Conservation (phyloP, 2,797 vertebrate species). For the Dipus sagitta region DNA sequence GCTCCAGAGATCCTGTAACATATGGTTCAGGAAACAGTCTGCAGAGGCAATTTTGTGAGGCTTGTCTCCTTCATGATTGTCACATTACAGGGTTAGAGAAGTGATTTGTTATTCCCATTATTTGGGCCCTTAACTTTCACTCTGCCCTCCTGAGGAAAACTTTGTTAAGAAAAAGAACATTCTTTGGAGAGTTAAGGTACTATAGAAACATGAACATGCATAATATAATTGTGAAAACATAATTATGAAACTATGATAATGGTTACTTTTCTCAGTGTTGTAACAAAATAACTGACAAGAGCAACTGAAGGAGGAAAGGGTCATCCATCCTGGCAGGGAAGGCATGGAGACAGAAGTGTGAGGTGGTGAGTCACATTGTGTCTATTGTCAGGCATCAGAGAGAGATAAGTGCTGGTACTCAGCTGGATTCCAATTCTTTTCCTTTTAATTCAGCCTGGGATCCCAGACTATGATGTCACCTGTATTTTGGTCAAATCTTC, state of each 20-base stretch:
- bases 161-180: constrained; percentile 15
- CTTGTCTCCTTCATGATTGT: constrained; percentile 54
- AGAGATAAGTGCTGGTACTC: too few species aligned
- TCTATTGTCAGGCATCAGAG: neutral
- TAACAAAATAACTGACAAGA: neutral
- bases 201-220: neutral
- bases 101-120: neutral
- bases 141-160: constrained; percentile 38
- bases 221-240: neutral
- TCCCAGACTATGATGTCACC: neutral
- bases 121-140: constrained; percentile 42
- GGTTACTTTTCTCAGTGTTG: neutral
- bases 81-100: constrained; percentile 2
- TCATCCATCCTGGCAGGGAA: neutral
- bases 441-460: neutral
- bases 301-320: too few species aligned
- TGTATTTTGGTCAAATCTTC: neutral
- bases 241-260: neutral
- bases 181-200: constrained; percentile 36
- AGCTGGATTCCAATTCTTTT: neutral
- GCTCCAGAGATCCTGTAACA: constrained; percentile 64
- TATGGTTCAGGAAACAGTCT: constrained; percentile 68
- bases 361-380: neutral
- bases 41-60: constrained; percentile 49
- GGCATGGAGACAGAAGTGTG: neutral